Base-by-base conservation (phyloP, 64 coral and sea anemone genomes). In the Pachyseris speciosa region DNA sequence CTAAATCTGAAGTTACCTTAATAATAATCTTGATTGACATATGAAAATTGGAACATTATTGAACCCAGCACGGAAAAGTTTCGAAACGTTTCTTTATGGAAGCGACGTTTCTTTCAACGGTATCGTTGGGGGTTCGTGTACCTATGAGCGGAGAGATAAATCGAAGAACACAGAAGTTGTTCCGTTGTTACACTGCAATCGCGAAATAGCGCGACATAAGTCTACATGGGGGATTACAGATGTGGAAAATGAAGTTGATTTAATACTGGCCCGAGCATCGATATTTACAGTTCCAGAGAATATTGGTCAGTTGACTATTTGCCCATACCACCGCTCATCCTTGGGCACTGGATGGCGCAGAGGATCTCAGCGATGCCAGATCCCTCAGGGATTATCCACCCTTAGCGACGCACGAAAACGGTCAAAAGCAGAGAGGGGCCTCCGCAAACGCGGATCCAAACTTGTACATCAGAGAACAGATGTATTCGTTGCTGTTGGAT, bases 261-360 rank as follows among this genome's bases (percentile, higher is more conserved):
- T 81, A 5, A 81, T 81, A 27, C 77, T 81, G 30, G 77, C 77
- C 9, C 53, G 77, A 81, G 77, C 50, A 25, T 57, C 50, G 57
- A 48, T 76, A 25, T 50, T 76, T 76, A 49, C 41, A n/a, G 10
- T 76, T 76, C 77, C 77, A 50, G 51, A 81, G 2, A 58, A 76
- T 37, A 41, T 76, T 31, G 40, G 16, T 48, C 40, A 87, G 67
- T 72, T 87, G 19, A 87, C 38, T 19, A 74, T 88, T 57, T 88
- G 86, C 69, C 70, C 69, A 30, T 88, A 49, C 49, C 86, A 91
- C 81, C 88, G 75, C 32, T 80, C 57, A 51, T 91, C 76, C 28
- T 66, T 91, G 49, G 76, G 74, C 15, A 83, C 81, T 91, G 88
- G 75, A 50, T 91, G 88, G 88, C 88, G 88, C 59, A 91, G 88